Base-by-base conservation (phyloP, 2,113 vertebrate genomes). In the Pseudorectes ferrugineus region DNA sequence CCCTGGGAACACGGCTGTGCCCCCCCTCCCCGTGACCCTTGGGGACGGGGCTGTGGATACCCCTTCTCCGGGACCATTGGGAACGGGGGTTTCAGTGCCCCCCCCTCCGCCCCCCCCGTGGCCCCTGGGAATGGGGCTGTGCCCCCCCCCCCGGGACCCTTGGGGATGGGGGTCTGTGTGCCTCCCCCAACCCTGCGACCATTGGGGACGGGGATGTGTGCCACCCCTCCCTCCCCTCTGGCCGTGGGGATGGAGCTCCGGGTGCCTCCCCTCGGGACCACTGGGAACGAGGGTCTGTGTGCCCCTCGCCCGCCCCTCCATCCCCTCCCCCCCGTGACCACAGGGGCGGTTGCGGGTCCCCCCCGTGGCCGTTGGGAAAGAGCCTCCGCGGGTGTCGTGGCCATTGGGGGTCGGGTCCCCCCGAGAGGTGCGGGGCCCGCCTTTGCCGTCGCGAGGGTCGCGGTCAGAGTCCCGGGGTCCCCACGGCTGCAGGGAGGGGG, bases 261-360 rank as follows among this genome's bases (percentile, higher is more conserved):
- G 26, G 13, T 68, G 45, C 26, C n/a, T 9, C 24, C 22, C 25
- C 24, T 4, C 14, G 33, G 28, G 23, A 6, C 23, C 58, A 2
- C 1, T 11, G 23, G n/a, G 73, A 12, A 21, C 26, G 14, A 5
- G 36, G 43, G 2, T 80, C 43, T 14, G 31, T 33, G 67, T 54
- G 45, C 38, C 40, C 43, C 24, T n/a, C 7, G 23, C 26, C 19
- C 23, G 31, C 26, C 18, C 29, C 48, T n/a, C n/a, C n/a, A n/a
- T n/a, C n/a, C n/a, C n/a, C n/a, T n/a, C n/a, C n/a, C n/a, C n/a
- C 21, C 65, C 24, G 42, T 29, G 18, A 5, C 11, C 42, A 0
- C 26, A 38, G 45, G 21, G 84, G 28, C 40, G 40, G 74, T 71
- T 38, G 46, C 57, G 40, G 48, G 63, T 54, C 24, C 21, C 35